These are phyloP conservation scores for Drosophila albomicans DNA, from an alignment of 1,140 invertebrate species.

Conservation along the genomic window DNA sequence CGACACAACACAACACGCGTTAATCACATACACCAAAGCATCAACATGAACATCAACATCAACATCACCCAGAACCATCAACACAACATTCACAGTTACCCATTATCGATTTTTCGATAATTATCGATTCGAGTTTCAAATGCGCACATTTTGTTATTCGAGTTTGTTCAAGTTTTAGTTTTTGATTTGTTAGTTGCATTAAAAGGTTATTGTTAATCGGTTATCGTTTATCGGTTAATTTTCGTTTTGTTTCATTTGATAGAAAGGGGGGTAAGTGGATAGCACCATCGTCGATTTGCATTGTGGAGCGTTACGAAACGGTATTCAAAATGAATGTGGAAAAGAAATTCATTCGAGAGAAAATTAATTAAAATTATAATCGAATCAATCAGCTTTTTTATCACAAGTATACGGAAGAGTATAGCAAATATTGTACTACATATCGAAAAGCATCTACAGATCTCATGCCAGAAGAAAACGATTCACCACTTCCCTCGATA, in stretches of 20 bases:
- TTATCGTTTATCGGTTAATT: slow-evolving; percentile 25
- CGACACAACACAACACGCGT: slow-evolving; percentile 6
- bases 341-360: slow-evolving; percentile 51
- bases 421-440: background rate
- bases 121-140: slow-evolving; percentile 2
- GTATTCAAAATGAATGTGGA: slow-evolving; percentile 39
- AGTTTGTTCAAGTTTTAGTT: background rate
- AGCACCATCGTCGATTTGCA: slow-evolving; percentile 28
- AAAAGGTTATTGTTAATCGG: slow-evolving; percentile 14
- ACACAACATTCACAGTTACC: slow-evolving; percentile 4
- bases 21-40: slow-evolving; percentile 9
- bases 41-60: too few species aligned
- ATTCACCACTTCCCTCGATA: background rate
- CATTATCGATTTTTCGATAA: slow-evolving; percentile 3
- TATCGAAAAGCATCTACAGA: background rate
- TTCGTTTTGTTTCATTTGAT: background rate
- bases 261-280: too few species aligned
- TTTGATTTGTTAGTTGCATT: slow-evolving; percentile 22
- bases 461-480: slow-evolving; percentile 6
- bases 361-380: slow-evolving; percentile 54
- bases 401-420: background rate
- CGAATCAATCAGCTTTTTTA: slow-evolving; percentile 12
- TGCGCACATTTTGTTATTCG: background rate
- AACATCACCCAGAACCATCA: background rate
- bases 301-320: slow-evolving; percentile 26